Percentiles rank a stretch among this genome's conserved stretches.
These are phyloP conservation scores for Phodopus roborovskii DNA, from an alignment of 2,113 vertebrate species.

Conservation along the genomic window DNA sequence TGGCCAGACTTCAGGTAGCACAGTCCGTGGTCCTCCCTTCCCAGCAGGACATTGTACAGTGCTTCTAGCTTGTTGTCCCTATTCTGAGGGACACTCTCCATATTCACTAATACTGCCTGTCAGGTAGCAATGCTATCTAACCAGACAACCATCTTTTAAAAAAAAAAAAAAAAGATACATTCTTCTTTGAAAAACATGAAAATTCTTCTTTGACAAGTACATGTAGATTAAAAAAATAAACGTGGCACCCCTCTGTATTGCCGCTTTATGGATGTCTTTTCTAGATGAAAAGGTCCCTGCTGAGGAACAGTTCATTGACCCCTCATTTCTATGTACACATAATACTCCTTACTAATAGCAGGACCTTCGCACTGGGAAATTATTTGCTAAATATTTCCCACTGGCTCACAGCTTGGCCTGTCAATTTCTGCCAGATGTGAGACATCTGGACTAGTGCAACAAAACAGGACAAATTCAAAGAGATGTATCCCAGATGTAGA, in stretches of 20 bases:
- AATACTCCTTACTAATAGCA: conserved; percentile 40
- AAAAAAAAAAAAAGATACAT: background rate
- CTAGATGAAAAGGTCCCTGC: conserved; percentile 32
- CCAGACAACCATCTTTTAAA: background rate
- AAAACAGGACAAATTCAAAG: conserved; percentile 36
- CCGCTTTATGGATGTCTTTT: conserved; percentile 51
- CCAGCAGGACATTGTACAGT: background rate
- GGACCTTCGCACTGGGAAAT: conserved; percentile 59
- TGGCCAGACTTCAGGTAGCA: background rate
- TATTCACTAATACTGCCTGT: background rate
- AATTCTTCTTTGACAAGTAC: conserved; percentile 47
- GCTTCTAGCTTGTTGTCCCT: background rate
- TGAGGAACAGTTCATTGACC: conserved; percentile 20
- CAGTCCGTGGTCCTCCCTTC: background rate
- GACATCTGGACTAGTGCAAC: conserved; percentile 52
- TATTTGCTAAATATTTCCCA: conserved; percentile 73
- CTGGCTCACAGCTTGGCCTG: conserved; percentile 49
- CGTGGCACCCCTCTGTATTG: conserved; percentile 31
- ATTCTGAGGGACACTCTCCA: background rate
- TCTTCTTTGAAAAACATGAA: conserved; percentile 19
- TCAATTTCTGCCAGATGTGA: conserved; percentile 66
- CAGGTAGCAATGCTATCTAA: background rate
- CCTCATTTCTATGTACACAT: conserved; percentile 41
- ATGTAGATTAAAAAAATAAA: conserved; percentile 71
- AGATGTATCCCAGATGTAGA: conserved; percentile 49